Evolutionary conservation across 1,140 invertebrate genomes (phyloP).

Genomic region (Rhopalosiphum padi): DNA sequence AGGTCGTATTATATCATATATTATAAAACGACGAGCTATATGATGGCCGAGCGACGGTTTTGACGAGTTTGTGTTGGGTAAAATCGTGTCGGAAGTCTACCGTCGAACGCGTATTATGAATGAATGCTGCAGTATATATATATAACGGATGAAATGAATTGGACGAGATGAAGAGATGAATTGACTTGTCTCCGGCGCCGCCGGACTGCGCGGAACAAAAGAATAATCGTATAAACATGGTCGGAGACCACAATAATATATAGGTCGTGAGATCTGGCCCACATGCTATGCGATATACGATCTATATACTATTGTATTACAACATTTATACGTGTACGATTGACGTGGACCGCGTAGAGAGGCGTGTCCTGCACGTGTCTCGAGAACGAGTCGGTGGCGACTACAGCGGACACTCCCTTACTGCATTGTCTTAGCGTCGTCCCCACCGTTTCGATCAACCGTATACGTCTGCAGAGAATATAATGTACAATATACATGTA

Average conservation of each 20-base stretch:
- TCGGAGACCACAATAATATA: no score
- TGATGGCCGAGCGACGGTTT: no score
- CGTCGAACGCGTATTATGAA: no score
- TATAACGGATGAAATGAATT: no score
- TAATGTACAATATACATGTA: neutral
- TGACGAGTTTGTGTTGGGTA: no score
- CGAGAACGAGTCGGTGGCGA: neutral
- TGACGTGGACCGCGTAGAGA: neutral
- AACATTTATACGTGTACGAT: neutral
- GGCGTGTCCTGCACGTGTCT: conserved; percentile 5
- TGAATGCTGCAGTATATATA: no score
- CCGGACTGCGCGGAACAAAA: neutral
- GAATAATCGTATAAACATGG: neutral
- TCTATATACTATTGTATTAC: neutral
- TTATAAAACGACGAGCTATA: no score
- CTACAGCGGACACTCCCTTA: neutral
- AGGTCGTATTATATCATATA: neutral
- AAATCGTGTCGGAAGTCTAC: no score
- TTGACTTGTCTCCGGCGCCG: neutral
- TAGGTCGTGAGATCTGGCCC: no score
- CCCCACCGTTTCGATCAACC: neutral
- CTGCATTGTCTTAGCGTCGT: neutral
- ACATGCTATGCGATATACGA: neutral
- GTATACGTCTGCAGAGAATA: neutral
- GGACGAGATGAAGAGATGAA: no score